A percentile compares a stretch with the other conserved stretches of the same genome.
phyloP scores from a whole-genome alignment of 2,888 invertebrate species.

The Callyntrura guangdongensis region DNA sequence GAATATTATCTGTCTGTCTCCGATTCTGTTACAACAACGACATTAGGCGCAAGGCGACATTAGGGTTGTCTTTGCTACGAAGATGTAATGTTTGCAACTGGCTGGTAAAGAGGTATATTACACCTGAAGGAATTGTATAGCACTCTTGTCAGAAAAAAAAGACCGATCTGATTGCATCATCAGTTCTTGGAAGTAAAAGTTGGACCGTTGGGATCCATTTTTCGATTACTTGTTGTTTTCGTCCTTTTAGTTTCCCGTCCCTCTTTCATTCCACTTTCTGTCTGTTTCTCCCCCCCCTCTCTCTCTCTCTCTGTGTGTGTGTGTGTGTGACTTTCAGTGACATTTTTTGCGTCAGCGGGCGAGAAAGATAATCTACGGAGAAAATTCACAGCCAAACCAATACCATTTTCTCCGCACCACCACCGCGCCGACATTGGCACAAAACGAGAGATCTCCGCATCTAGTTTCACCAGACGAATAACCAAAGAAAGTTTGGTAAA shows the following conservation, averaged over 20 bases:
- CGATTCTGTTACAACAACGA: conserved; percentile 5
- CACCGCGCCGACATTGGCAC: background rate
- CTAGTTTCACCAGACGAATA: conserved; percentile 20
- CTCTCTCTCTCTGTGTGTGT: conserved; percentile 6
- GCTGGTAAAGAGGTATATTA: conserved; percentile 51
- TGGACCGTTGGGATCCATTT: conserved; percentile 77
- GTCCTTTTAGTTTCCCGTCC: conserved; percentile 23
- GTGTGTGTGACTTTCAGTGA: conserved; percentile 8
- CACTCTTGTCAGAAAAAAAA: conserved; percentile 70
- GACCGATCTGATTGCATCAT: conserved; percentile 76
- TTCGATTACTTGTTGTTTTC: conserved; percentile 77
- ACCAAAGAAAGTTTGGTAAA: conserved; percentile 49
- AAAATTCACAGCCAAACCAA: background rate
- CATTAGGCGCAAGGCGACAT: too few species aligned
- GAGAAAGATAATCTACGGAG: background rate
- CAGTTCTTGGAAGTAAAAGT: conserved; percentile 77
- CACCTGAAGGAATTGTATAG: conserved; percentile 67
- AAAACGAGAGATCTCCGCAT: conserved; percentile 45
- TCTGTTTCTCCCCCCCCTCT: too few species aligned
- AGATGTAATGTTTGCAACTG: conserved; percentile 30
- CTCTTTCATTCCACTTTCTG: background rate
- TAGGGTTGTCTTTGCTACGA: too few species aligned
- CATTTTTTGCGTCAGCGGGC: background rate
- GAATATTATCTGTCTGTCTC: conserved; percentile 59
- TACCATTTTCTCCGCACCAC: background rate